Evolutionary conservation across 2,888 invertebrate genomes (phyloP), one percentile per base, ranked within the genome.

Genomic region (Chymomyza amoena): DNA sequence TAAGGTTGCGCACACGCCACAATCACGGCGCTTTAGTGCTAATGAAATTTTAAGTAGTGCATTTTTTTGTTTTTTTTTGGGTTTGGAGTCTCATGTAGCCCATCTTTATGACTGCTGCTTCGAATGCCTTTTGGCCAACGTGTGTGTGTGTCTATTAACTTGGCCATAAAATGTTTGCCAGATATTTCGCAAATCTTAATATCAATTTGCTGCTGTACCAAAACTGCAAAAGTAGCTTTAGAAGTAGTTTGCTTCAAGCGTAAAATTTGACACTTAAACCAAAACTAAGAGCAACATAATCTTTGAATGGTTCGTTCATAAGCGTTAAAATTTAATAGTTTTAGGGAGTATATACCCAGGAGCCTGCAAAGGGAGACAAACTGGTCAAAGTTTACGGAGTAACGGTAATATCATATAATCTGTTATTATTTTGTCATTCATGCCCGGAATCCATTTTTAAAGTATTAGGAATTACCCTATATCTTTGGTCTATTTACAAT

Each of bases 1-100:
- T 61, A n/a, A 36, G 36, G 39, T 10, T 13, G 39, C 4, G 39
- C 39, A 45, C 10, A 57, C 6, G 62, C 50, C 62, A 70, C 71
- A 84, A 87, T 87, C 88, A 72, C 79, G 71, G 75, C 78, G 45
- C 68, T 68, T 69, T 69, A 85, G 73, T 81, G 79, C 84, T 79
- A 87, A 83, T 84, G 72, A 84, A 84, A 88, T 88, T 87, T 87
- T 86, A 76, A 86, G 66, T 68, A 77, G 68, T 66, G 4, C 13
- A 13, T 13, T 13, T 62, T 28, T 45, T n/a, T n/a, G n/a, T 28
- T 45, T 13, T 45, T 51, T 32, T 61, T 32, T 52, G 32, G 45
- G 50, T 10, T 5, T 6, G 32, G 32, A 32, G 9, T 66, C 61
- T 79, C 75, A 72, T 32, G 71, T 69, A 64, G 63, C 52, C 52